A percentile compares a stretch with the other conserved stretches of the same genome.
phyloP scores from a whole-genome alignment of 2,797 vertebrate species.

The Parauchenoglanis ngamensis region DNA sequence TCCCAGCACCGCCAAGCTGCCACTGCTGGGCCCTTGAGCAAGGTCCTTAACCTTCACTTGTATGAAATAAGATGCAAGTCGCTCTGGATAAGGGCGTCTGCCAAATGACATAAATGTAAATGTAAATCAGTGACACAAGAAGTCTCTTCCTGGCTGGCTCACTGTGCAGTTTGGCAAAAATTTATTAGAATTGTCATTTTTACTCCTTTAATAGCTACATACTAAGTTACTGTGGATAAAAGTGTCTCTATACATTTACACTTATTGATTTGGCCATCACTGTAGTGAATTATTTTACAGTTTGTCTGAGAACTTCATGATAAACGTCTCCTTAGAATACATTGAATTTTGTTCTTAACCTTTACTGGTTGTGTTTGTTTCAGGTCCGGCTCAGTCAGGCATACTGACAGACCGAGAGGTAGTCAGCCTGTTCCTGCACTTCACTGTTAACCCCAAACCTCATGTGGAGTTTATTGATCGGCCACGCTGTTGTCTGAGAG shows the following conservation, averaged over 20 bases:
- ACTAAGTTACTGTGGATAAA: neutral
- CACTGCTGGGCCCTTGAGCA: too few species aligned
- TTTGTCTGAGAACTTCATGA: neutral
- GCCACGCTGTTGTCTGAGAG: constrained; percentile 94
- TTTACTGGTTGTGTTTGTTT: neutral
- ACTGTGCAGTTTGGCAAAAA: neutral
- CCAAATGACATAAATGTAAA: too few species aligned
- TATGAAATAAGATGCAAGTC: too few species aligned
- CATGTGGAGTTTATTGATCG: constrained; percentile 96
- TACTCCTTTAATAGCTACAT: neutral
- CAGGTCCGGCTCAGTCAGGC: constrained; percentile 87
- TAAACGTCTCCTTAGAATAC: neutral
- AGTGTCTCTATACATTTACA: neutral
- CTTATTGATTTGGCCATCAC: neutral
- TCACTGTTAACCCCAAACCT: constrained; percentile 98
- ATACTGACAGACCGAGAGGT: constrained; percentile 89
- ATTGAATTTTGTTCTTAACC: neutral
- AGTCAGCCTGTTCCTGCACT: constrained; percentile 97
- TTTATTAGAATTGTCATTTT: neutral
- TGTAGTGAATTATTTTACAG: neutral
- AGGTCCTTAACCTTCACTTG: too few species aligned
- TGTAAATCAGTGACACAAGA: neutral
- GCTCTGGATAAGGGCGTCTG: too few species aligned
- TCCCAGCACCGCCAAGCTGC: too few species aligned
- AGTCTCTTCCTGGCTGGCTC: neutral